Evolutionary conservation across 2,797 vertebrate species (phyloP).

Genomic region (Acipenser transmontanus): DNA sequence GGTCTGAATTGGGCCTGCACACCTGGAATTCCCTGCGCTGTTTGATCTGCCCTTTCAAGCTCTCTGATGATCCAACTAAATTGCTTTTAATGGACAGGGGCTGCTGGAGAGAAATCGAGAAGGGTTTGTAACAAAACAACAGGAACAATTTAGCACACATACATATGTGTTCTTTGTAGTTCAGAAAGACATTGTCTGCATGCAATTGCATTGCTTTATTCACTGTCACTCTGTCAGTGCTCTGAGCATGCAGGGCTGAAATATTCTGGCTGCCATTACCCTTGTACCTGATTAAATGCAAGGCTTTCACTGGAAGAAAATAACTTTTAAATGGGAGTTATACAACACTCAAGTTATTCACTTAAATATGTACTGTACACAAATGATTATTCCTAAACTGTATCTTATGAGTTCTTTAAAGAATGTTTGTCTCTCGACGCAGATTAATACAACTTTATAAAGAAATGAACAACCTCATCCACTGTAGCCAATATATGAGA

Average conservation of each 20-base stretch:
- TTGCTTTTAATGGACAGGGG: conserved; percentile 79
- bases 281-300: conserved; percentile 53
- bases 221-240: conserved; percentile 21
- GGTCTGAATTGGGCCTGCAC: conserved; percentile 60
- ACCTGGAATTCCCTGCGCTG: conserved; percentile 78
- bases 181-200: conserved; percentile 54
- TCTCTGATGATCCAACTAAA: conserved; percentile 84
- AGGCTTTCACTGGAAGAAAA: conserved; percentile 37
- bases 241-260: no score
- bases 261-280: conserved; percentile 60
- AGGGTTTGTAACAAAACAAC: conserved; percentile 54
- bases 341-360: no score
- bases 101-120: conserved; percentile 66
- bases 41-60: conserved; percentile 94
- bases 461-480: no score
- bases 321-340: no score
- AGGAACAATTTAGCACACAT: conserved; percentile 57
- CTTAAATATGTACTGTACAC: no score
- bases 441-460: no score
- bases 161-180: conserved; percentile 81
- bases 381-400: no score
- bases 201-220: conserved; percentile 59
- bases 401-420: no score
- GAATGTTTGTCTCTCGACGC: no score
- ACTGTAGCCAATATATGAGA: no score